Percentiles rank a stretch among this genome's conserved stretches.
Conservation (phyloP, 1,140 invertebrate species). For the Akabosia matsudoensis region DNA sequence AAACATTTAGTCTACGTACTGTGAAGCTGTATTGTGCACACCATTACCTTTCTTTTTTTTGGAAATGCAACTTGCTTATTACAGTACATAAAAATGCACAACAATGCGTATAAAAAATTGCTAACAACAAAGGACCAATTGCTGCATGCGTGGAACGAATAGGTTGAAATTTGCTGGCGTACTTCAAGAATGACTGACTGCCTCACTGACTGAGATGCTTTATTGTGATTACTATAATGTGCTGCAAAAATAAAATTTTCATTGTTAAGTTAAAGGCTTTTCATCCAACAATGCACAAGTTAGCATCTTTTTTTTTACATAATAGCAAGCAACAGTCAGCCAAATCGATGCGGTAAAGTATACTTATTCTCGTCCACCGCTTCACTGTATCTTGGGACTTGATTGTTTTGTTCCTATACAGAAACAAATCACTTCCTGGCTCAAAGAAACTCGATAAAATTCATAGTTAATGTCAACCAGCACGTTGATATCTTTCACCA, state of each 20-base stretch:
- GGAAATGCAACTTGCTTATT: background rate
- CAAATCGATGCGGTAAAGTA: too few relatives aligned
- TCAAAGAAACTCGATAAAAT: too few relatives aligned
- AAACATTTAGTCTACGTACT: background rate
- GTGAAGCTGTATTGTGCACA: background rate
- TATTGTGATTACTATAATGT: slow-evolving; percentile 12
- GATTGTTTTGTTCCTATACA: slow-evolving; percentile 6
- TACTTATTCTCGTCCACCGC: background rate
- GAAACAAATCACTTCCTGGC: slow-evolving; percentile 20
- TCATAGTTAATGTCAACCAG: too few relatives aligned
- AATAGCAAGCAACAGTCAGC: too few relatives aligned
- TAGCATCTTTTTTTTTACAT: too few relatives aligned
- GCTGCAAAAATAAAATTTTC: slow-evolving; percentile 10
- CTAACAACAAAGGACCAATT: too few relatives aligned
- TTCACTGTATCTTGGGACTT: background rate
- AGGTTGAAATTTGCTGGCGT: background rate
- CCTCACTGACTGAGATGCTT: slow-evolving; percentile 8
- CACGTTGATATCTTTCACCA: too few relatives aligned
- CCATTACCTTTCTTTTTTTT: background rate
- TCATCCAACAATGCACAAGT: background rate
- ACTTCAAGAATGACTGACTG: slow-evolving; percentile 3
- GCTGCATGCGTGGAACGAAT: background rate
- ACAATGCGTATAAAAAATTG: background rate
- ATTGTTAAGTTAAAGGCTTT: slow-evolving; percentile 22
- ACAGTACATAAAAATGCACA: background rate